Conservation (phyloP, 2,888 invertebrate genomes). For the Clistopyga incitator region DNA sequence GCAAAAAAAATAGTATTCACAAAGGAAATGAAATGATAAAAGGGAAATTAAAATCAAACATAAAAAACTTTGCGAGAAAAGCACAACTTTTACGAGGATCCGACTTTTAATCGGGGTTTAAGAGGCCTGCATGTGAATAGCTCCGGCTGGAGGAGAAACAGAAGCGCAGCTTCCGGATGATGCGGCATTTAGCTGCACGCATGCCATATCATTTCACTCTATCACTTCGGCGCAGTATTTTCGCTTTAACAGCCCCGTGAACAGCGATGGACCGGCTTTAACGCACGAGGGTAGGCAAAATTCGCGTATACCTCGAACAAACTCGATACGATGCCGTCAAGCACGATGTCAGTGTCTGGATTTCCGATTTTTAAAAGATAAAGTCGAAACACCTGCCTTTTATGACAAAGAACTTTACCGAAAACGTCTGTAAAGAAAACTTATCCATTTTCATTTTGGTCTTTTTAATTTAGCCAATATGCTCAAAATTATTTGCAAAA, state of each 20-base stretch:
- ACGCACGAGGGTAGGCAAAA: slow-evolving; percentile 22
- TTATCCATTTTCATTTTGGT: too few relatives aligned
- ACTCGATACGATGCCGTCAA: not conserved
- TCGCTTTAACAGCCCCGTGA: slow-evolving; percentile 35
- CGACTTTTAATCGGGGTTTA: slow-evolving; percentile 25
- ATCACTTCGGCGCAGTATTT: slow-evolving; percentile 36
- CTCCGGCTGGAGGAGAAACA: slow-evolving; percentile 4
- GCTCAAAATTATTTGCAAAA: too few relatives aligned
- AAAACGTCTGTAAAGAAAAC: not conserved
- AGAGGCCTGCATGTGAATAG: slow-evolving; percentile 34
- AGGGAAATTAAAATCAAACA: not conserved
- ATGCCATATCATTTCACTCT: slow-evolving; percentile 43
- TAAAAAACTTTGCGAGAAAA: not conserved
- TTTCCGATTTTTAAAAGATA: not conserved
- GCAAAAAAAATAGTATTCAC: not conserved
- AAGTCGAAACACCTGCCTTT: not conserved
- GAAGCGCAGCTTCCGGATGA: slow-evolving; percentile 45
- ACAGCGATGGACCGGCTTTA: slow-evolving; percentile 22
- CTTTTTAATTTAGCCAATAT: too few relatives aligned
- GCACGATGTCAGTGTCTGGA: not conserved
- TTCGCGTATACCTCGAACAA: slow-evolving; percentile 16
- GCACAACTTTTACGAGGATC: slow-evolving; percentile 22
- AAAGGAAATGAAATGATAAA: slow-evolving; percentile 1
- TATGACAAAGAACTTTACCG: not conserved
- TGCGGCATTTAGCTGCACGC: slow-evolving; percentile 42